Percentiles rank a stretch among this genome's conserved stretches.
phyloP scores from a whole-genome alignment of 2,888 invertebrate genomes.

The Zonitis immaculata region DNA sequence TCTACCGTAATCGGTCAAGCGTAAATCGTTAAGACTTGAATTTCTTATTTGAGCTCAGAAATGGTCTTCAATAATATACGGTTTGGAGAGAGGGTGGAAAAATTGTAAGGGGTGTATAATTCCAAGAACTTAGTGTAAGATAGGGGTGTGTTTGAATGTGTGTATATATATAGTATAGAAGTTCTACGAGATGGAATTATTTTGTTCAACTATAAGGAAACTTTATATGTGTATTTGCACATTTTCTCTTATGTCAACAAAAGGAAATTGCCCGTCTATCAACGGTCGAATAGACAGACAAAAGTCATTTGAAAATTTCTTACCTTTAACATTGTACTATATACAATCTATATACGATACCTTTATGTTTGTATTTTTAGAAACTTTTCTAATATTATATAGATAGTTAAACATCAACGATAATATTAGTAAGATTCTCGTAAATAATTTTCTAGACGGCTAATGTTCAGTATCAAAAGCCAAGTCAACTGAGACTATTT shows the following conservation, averaged over 20 bases:
- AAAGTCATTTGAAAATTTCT: neutral
- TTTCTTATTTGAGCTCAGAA: slow-evolving; percentile 12
- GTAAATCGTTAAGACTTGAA: slow-evolving; percentile 37
- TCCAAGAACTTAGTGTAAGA: slow-evolving; percentile 10
- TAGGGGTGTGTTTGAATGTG: slow-evolving; percentile 9
- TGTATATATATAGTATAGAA: slow-evolving; percentile 4
- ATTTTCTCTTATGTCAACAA: slow-evolving; percentile 18
- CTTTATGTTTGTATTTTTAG: no score
- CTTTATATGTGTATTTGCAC: slow-evolving; percentile 20
- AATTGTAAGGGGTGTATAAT: slow-evolving; percentile 12
- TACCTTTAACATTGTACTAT: no score
- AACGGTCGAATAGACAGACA: neutral
- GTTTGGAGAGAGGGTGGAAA: no score
- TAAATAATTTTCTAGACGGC: slow-evolving; percentile 18
- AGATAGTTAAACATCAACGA: no score
- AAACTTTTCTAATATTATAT: no score
- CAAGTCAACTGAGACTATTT: slow-evolving; percentile 31
- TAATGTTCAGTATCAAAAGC: slow-evolving; percentile 25
- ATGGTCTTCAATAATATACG: no score
- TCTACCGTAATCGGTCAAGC: slow-evolving; percentile 35
- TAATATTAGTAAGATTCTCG: no score
- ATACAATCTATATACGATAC: no score
- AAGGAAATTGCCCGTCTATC: slow-evolving; percentile 7
- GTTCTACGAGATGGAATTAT: slow-evolving; percentile 21
- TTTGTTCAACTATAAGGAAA: slow-evolving; percentile 17